phyloP scores from a whole-genome alignment of 2,113 vertebrate genomes.

The Hymenochirus boettgeri region DNA sequence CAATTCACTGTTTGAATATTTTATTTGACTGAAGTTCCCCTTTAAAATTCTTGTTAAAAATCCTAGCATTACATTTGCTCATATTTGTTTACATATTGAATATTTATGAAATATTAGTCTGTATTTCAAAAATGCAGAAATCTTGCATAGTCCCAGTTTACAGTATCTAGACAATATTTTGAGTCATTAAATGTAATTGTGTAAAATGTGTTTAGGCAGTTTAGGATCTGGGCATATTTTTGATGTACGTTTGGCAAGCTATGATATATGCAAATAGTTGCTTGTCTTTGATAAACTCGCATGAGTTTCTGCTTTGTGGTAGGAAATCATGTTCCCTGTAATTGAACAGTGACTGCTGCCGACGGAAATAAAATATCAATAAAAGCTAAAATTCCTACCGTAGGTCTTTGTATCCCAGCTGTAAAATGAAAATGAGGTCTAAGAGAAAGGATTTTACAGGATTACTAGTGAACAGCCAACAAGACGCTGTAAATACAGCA shows the following conservation, averaged over 20 bases:
- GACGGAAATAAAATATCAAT: constrained; percentile 36
- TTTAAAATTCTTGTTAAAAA: too few relatives aligned
- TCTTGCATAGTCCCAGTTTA: too few relatives aligned
- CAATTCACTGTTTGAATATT: too few relatives aligned
- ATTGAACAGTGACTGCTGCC: constrained; percentile 37
- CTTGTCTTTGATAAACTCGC: constrained; percentile 40
- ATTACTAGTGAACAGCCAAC: constrained; percentile 46
- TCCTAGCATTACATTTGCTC: too few relatives aligned
- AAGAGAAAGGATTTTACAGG: constrained; percentile 55
- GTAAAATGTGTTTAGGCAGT: constrained; percentile 44
- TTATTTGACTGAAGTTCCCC: too few relatives aligned
- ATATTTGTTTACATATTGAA: too few relatives aligned
- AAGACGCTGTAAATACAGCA: constrained; percentile 43
- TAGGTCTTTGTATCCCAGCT: constrained; percentile 50
- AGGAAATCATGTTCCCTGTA: constrained; percentile 5
- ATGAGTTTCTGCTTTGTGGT: constrained; percentile 37
- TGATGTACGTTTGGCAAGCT: constrained; percentile 26
- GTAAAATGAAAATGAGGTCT: constrained; percentile 41
- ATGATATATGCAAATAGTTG: constrained; percentile 39
- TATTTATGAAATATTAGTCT: too few relatives aligned
- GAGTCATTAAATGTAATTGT: too few relatives aligned
- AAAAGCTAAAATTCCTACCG: constrained; percentile 44
- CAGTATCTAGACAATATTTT: too few relatives aligned
- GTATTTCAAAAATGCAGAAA: too few relatives aligned
- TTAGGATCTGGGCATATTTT: constrained; percentile 43